A percentile compares a stretch with the other conserved stretches of the same genome.
Conservation (phyloP, 2,113 vertebrate genomes). For the Aramus guarauna region DNA sequence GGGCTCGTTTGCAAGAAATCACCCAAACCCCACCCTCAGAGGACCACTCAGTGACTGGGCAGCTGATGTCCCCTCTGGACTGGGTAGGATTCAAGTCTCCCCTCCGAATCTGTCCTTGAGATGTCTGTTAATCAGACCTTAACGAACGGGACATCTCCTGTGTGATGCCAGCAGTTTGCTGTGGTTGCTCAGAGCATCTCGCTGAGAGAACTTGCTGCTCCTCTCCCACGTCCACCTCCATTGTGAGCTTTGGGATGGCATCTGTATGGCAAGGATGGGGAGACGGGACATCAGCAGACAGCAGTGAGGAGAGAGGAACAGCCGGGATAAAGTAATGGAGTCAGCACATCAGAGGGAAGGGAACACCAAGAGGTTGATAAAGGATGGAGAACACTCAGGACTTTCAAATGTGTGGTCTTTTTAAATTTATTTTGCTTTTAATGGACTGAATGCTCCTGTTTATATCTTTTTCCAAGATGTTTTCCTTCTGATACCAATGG, state of each 20-base stretch:
- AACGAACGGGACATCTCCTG: rapidly evolving
- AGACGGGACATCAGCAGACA: background rate
- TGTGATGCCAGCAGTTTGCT: background rate
- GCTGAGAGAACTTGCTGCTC: background rate
- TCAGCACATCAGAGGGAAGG: background rate
- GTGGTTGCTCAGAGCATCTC: background rate
- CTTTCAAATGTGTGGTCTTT: background rate
- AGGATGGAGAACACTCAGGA: background rate
- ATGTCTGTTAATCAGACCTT: rapidly evolving
- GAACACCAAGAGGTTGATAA: background rate
- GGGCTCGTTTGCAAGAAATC: conserved; percentile 21
- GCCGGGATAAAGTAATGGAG: background rate
- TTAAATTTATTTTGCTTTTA: background rate
- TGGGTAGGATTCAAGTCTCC: background rate
- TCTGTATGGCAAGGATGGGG: rapidly evolving
- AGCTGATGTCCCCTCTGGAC: background rate
- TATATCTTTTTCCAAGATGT: background rate
- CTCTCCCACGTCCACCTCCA: rapidly evolving
- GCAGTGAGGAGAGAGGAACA: background rate
- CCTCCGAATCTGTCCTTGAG: background rate
- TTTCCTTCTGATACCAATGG: background rate
- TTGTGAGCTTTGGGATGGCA: background rate
- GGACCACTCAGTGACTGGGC: background rate
- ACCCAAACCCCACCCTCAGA: background rate
- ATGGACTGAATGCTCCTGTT: rapidly evolving